Conservation (phyloP, 2,888 invertebrate species). For the Harmothoe impar region DNA sequence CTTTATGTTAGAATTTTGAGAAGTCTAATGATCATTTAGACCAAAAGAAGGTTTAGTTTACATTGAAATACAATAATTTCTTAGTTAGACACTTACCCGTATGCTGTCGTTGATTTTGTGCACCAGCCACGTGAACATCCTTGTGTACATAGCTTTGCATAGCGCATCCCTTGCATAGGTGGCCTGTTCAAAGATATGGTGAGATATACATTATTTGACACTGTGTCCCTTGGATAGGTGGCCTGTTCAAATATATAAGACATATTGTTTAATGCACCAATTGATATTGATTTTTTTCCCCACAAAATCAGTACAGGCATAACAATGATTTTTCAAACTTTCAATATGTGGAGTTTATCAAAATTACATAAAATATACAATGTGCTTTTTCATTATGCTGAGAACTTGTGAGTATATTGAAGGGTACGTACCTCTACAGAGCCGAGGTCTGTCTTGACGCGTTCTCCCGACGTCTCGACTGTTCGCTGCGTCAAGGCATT, state of each 20-base stretch:
- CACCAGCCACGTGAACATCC: slow-evolving; percentile 93
- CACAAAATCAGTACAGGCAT: no score
- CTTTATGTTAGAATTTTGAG: no score
- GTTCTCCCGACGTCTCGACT: slow-evolving; percentile 83
- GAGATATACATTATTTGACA: no score
- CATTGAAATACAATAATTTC: no score
- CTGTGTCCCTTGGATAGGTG: slow-evolving; percentile 88
- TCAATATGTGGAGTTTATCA: no score
- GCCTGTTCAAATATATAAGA: slow-evolving; percentile 85
- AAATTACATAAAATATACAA: no score
- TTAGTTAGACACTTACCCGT: no score
- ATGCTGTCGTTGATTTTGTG: slow-evolving; percentile 90
- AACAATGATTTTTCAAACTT: not conserved
- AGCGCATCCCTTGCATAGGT: slow-evolving; percentile 89
- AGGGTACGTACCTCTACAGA: slow-evolving; percentile 87
- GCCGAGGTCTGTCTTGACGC: slow-evolving; percentile 86
- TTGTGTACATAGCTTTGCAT: slow-evolving; percentile 91
- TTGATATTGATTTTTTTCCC: not conserved
- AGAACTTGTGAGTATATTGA: no score
- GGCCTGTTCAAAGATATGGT: slow-evolving; percentile 86
- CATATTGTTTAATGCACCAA: no score
- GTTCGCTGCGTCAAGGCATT: slow-evolving; percentile 87
- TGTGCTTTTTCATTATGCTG: no score
- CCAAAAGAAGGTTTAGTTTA: no score
- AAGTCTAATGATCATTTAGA: no score